Percentiles rank a stretch among this genome's conserved stretches.
Conservation (phyloP, 2,888 invertebrate species). For the Nudaria mundana region DNA sequence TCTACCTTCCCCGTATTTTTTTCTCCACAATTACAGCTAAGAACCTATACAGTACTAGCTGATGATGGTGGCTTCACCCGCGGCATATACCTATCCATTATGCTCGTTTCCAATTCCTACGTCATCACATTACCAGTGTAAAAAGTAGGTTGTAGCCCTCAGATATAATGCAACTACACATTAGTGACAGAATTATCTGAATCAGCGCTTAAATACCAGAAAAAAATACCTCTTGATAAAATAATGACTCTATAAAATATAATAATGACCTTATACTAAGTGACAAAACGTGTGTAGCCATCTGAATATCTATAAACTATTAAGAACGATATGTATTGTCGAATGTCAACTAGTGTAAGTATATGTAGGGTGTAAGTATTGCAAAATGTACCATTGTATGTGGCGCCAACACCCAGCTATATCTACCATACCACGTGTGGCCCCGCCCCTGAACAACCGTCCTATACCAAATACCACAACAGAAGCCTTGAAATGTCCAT, state of each 20-base stretch:
- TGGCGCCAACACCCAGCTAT: conserved; percentile 19
- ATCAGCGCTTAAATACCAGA: not conserved
- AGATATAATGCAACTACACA: too few species aligned
- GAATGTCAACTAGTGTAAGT: conserved; percentile 48
- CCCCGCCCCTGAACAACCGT: conserved; percentile 19
- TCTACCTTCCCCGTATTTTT: too few species aligned
- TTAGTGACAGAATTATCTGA: too few species aligned
- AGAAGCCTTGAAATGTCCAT: conserved; percentile 63
- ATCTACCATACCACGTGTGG: conserved; percentile 2
- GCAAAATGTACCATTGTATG: conserved; percentile 52
- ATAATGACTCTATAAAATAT: too few species aligned
- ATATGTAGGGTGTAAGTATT: conserved; percentile 43
- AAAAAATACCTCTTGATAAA: too few species aligned
- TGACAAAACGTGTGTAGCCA: conserved; percentile 38
- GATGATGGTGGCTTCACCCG: too few species aligned
- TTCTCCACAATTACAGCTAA: too few species aligned
- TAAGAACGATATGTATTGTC: conserved; percentile 32
- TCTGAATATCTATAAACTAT: conserved; percentile 31
- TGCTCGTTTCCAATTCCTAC: too few species aligned
- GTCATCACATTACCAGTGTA: too few species aligned
- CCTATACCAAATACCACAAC: conserved; percentile 24
- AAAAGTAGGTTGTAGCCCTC: too few species aligned
- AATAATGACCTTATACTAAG: conserved; percentile 13
- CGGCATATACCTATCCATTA: too few species aligned
- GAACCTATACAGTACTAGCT: too few species aligned